phyloP scores from a whole-genome alignment of 2,113 vertebrate genomes.

The Phalacrocorax carbo region DNA sequence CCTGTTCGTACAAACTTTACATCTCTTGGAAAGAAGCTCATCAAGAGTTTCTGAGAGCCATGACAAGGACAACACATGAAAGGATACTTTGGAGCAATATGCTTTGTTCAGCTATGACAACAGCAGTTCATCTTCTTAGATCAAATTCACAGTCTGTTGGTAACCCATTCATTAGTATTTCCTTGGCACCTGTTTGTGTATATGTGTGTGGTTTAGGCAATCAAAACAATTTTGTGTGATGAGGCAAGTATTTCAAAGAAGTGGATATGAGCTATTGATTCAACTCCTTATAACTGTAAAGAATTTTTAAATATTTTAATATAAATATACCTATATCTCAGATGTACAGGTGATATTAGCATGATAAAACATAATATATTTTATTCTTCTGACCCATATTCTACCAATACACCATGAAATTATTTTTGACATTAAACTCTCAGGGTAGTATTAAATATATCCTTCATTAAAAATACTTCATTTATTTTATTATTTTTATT shows the following conservation, averaged over 20 bases:
- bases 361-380: not conserved
- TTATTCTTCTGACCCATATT: not conserved
- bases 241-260: not conserved
- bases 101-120: not conserved
- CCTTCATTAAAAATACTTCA: not conserved
- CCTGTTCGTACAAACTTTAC: not conserved
- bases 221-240: not conserved
- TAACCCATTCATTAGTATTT: not conserved
- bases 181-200: not conserved
- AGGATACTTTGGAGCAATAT: not conserved
- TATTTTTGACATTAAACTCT: not conserved
- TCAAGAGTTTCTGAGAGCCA: not conserved
- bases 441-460: not conserved
- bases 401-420: not conserved
- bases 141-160: not conserved
- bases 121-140: not conserved
- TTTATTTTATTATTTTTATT: not conserved
- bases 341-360: not conserved
- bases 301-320: not conserved
- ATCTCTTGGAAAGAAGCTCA: not conserved
- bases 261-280: not conserved
- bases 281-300: not conserved
- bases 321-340: not conserved
- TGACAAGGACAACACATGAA: not conserved
- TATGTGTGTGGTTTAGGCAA: not conserved